Base-by-base conservation (phyloP, 2,888 invertebrate species). In the Ormyrus nitidulus region DNA sequence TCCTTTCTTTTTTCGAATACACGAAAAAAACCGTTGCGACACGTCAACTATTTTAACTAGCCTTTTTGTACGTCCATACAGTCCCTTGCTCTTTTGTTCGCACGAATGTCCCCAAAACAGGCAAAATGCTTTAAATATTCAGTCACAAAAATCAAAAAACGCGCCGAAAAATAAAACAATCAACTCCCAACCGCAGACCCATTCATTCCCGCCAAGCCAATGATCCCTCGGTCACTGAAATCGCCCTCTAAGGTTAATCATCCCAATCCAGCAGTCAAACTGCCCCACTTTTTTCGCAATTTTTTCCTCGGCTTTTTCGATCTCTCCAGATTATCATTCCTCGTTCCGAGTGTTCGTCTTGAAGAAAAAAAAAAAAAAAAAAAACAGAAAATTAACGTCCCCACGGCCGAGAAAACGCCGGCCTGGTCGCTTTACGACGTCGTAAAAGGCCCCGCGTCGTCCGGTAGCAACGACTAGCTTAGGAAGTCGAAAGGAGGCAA, bases 291-390 rank as follows among this genome's bases (percentile, higher is more conserved):
- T 73, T 73, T 73, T 64, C 46, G 72, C 72, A 46, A 72, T 75
- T 66, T 73, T 73, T 73, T 73, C 64, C 6, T 11, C 66, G 59
- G 51, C 58, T 74, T 75, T 68, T 75, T 75, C 75, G 44, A 59
- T 75, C 68, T 13, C 11, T 10, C 34, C 34, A 56, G 66, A 66
- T 68, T 13, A 75, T 75, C 59, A 10, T 6, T 46, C 75, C 34
- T 19, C 49, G 58, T 13, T 34, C 34, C 4, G 34, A 34, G 34
- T 19, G 2, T 44, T 5, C 61, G 7, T 10, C 7, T n/a, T 5
- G 13, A 7, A 7, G 48, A 19, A 19, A 53, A 75, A 75, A 13
- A 13, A 13, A 13, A 13, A 13, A 13, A 13, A 13, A 13, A 13
- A 74, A 74, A 65, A 46, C 1, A 54, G 5, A 8, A 46, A 49